Percentiles rank a stretch among this genome's conserved stretches.
Evolutionary conservation across 2,797 vertebrate genomes (phyloP).

Genomic region (Brachyalestes nurse): DNA sequence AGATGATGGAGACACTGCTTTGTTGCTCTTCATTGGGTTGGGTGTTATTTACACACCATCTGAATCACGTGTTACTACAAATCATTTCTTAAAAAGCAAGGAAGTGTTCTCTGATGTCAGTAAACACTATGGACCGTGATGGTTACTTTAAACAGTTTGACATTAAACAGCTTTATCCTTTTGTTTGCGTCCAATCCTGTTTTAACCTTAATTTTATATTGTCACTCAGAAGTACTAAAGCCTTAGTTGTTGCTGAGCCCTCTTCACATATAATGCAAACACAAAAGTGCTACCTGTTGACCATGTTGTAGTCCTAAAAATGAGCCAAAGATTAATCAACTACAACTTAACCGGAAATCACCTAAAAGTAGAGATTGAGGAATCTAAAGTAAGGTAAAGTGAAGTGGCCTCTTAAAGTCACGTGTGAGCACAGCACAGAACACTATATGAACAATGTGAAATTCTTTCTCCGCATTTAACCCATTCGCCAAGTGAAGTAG

Average conservation of each 20-base stretch:
- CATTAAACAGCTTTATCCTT: not conserved
- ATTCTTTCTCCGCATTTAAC: no score
- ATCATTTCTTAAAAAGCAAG: not conserved
- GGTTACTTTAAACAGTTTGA: no score
- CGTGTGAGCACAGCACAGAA: no score
- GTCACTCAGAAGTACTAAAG: not conserved
- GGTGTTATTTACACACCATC: not conserved
- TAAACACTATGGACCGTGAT: not conserved
- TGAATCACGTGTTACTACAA: not conserved
- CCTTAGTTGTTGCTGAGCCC: not conserved
- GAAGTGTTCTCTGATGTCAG: not conserved
- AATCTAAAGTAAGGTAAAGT: no score
- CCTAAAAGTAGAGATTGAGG: not conserved
- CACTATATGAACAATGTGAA: no score
- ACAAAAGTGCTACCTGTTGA: not conserved
- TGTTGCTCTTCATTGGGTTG: not conserved
- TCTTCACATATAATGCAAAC: not conserved
- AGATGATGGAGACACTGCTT: not conserved
- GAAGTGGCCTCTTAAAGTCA: no score
- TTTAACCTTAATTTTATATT: not conserved
- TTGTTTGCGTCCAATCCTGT: not conserved
- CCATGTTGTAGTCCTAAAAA: not conserved
- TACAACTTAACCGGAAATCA: not conserved
- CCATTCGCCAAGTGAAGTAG: no score
- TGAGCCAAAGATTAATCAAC: not conserved